Evolutionary conservation across 2,888 invertebrate genomes (phyloP), one percentile per base, ranked within the genome.

Genomic region (Drosophila pseudotalamancana): DNA sequence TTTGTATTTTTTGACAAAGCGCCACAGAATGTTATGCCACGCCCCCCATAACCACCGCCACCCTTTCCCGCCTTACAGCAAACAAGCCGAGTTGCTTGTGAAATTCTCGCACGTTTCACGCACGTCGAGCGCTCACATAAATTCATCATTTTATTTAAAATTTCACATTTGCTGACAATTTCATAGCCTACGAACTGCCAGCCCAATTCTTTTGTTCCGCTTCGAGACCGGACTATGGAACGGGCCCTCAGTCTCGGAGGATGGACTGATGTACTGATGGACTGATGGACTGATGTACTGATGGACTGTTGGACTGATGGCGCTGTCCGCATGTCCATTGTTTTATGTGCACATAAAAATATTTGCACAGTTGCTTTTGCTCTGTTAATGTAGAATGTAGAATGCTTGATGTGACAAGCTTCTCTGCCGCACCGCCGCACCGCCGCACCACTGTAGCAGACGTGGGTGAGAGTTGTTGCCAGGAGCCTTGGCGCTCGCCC

Each of bases 91-190:
- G 54, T 45, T 59, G 71, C 46, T 74, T 70, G 57, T 61, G 66
- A 64, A 84, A 84, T 85, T 81, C 83, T 73, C 70, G 83, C 84
- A 85, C 84, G 84, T 85, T 72, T 70, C 42, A 49, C 66, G 66
- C 39, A 51, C 45, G 69, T 12, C 55, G 72, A 59, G 46, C 57
- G 50, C 54, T 51, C 63, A 68, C 69, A 85, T 85, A 85, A 85
- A 85, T 85, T 83, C 70, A 79, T 85, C 81, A 85, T 85, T 85
- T 85, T 85, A 85, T 85, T 77, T 76, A 54, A 85, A 79, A 77
- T 83, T 85, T 81, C 85, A 85, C 83, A 85, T 85, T 77, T 70
- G 67, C 59, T 83, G 83, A 85, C 84, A 85, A 85, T 83, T 77
- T 77, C 68, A 85, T 75, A 50, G 81, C 72, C 80, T 69, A 79